phyloP scores from a whole-genome alignment of 2,888 invertebrate genomes.

The Vanessa cardui region DNA sequence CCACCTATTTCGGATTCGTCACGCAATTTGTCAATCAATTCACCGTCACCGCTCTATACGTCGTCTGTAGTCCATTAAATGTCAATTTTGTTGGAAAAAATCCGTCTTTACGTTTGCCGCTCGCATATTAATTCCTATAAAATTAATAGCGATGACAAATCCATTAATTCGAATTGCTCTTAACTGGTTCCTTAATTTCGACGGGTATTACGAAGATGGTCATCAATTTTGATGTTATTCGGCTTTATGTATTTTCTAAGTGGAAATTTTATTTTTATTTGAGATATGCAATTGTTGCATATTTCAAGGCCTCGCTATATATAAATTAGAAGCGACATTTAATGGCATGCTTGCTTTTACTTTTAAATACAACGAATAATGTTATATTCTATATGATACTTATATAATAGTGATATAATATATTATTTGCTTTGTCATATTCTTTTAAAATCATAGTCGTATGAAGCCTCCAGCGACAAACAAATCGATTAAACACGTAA shows the following conservation, averaged over 20 bases:
- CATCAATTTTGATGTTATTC: constrained; percentile 13
- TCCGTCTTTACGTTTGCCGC: constrained; percentile 74
- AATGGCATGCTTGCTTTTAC: too few species aligned
- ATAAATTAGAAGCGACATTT: too few species aligned
- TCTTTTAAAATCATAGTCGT: constrained; percentile 6
- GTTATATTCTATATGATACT: too few species aligned
- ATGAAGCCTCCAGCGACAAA: constrained; percentile 21
- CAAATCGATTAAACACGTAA: constrained; percentile 39
- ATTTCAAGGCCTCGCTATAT: too few species aligned
- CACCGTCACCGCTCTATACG: constrained; percentile 71
- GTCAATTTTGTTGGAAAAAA: constrained; percentile 72
- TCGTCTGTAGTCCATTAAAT: constrained; percentile 73
- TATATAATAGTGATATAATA: too few species aligned
- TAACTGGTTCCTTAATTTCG: constrained; percentile 51
- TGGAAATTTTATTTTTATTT: constrained; percentile 3
- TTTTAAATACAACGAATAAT: too few species aligned
- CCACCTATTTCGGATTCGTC: constrained; percentile 81
- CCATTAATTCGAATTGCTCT: constrained; percentile 77
- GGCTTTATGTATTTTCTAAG: neutral
- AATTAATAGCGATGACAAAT: constrained; percentile 83
- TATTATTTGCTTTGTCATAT: neutral
- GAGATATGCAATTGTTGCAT: neutral
- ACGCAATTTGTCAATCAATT: constrained; percentile 82
- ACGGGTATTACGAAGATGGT: constrained; percentile 19
- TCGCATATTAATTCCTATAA: constrained; percentile 80